Percentiles rank a stretch among this genome's conserved stretches.
phyloP scores from a whole-genome alignment of 1,140 invertebrate genomes.

The Danaus melanippus region DNA sequence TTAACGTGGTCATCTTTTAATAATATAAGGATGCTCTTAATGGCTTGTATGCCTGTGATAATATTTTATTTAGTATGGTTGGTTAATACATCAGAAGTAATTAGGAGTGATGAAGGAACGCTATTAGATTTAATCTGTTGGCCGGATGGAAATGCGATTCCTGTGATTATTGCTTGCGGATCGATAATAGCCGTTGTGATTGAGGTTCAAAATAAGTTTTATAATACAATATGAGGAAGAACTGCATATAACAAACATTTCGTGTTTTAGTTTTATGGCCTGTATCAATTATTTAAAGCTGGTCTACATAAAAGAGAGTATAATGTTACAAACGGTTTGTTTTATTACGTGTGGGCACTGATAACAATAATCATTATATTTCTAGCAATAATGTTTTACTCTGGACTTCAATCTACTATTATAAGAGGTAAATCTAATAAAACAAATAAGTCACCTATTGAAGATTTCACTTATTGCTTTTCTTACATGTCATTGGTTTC shows the following conservation, averaged over 20 bases:
- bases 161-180: slow-evolving; percentile 44
- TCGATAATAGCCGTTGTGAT: slow-evolving; percentile 47
- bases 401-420: slow-evolving; percentile 58
- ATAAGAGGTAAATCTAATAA: slow-evolving; percentile 37
- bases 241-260: slow-evolving; percentile 1
- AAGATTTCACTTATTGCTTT: too few relatives aligned
- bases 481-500: too few relatives aligned
- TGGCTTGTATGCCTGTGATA: slow-evolving; percentile 60
- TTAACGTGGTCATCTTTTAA: slow-evolving; percentile 61
- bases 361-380: slow-evolving; percentile 59
- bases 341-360: slow-evolving; percentile 39
- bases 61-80: slow-evolving; percentile 65
- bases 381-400: slow-evolving; percentile 61
- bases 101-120: slow-evolving; percentile 58
- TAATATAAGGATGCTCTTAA: slow-evolving; percentile 55
- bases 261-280: slow-evolving; percentile 41
- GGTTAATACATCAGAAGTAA: slow-evolving; percentile 58
- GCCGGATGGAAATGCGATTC: slow-evolving; percentile 56
- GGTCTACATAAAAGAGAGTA: slow-evolving; percentile 49
- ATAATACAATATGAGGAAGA: too few relatives aligned
- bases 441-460: slow-evolving; percentile 18
- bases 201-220: slow-evolving; percentile 29
- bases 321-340: slow-evolving; percentile 43
- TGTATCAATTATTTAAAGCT: slow-evolving; percentile 60
- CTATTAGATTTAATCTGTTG: slow-evolving; percentile 53